phyloP scores from a whole-genome alignment of 2,888 invertebrate genomes.

The Eupithecia insigniata region DNA sequence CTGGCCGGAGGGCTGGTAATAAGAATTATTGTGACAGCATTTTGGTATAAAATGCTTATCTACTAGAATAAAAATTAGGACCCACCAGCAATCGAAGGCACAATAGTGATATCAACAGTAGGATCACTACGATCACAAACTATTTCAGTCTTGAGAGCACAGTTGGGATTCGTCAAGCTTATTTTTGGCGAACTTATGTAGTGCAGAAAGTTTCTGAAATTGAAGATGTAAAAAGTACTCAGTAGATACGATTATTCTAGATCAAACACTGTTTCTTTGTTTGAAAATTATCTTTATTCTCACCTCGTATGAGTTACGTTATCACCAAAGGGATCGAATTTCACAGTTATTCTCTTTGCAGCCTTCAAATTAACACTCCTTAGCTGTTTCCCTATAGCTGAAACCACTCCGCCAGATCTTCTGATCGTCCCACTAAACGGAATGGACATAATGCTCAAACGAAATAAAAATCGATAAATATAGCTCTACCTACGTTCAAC shows the following conservation, averaged over 20 bases:
- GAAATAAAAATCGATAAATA: constrained; percentile 50
- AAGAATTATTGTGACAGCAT: not conserved
- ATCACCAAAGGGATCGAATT: constrained; percentile 93
- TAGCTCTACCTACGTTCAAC: constrained; percentile 19
- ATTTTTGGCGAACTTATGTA: constrained; percentile 88
- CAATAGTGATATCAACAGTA: constrained; percentile 83
- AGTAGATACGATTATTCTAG: not conserved
- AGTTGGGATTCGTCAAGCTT: constrained; percentile 88
- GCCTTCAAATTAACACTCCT: constrained; percentile 90
- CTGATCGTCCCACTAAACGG: constrained; percentile 87
- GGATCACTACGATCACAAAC: constrained; percentile 92
- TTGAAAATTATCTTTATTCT: not conserved
- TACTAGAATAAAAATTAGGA: not conserved
- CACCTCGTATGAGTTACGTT: constrained; percentile 87
- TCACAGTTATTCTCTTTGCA: constrained; percentile 89
- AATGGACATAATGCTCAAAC: constrained; percentile 87
- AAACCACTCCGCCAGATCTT: constrained; percentile 87
- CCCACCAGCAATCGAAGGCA: constrained; percentile 83
- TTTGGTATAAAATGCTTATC: not conserved
- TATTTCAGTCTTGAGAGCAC: constrained; percentile 89
- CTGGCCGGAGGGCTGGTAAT: too few relatives aligned
- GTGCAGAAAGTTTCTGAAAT: constrained; percentile 88
- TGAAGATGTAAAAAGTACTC: constrained; percentile 2
- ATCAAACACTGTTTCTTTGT: not conserved
- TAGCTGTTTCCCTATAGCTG: constrained; percentile 90